Conservation (phyloP, 1,140 invertebrate species). For the Frieseomelitta varia region DNA sequence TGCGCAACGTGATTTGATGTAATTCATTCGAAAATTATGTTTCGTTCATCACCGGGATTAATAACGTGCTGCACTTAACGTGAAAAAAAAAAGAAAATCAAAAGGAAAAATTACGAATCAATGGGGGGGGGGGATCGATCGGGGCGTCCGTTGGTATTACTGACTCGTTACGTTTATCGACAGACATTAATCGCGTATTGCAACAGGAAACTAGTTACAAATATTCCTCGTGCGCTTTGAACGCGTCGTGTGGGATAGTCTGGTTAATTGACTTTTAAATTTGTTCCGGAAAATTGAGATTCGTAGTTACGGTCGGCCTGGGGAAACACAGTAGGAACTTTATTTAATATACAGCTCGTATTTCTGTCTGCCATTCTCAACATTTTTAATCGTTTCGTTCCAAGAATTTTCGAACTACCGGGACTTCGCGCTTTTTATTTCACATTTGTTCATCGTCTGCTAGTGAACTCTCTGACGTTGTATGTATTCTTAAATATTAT, state of each 20-base stretch:
- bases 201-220: slow-evolving; percentile 19
- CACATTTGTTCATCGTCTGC: neutral
- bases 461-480: neutral
- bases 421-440: neutral
- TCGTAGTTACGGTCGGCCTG: neutral
- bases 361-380: neutral
- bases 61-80: no score
- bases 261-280: slow-evolving; percentile 47
- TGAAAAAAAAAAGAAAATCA: neutral
- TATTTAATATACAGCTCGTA: neutral
- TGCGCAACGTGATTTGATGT: neutral
- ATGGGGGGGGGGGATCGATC: neutral
- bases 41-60: neutral
- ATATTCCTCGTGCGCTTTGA: slow-evolving; percentile 38
- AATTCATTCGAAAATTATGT: neutral
- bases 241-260: slow-evolving; percentile 2
- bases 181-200: slow-evolving; percentile 13
- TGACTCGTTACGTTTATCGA: slow-evolving; percentile 9
- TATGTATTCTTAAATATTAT: neutral
- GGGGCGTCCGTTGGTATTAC: neutral
- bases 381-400: neutral
- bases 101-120: neutral
- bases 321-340: slow-evolving; percentile 3
- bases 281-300: slow-evolving; percentile 29
- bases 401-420: neutral